Evolutionary conservation across 2,888 invertebrate species (phyloP), one percentile per base, ranked within the genome.

Genomic region (Archips crataeganus): DNA sequence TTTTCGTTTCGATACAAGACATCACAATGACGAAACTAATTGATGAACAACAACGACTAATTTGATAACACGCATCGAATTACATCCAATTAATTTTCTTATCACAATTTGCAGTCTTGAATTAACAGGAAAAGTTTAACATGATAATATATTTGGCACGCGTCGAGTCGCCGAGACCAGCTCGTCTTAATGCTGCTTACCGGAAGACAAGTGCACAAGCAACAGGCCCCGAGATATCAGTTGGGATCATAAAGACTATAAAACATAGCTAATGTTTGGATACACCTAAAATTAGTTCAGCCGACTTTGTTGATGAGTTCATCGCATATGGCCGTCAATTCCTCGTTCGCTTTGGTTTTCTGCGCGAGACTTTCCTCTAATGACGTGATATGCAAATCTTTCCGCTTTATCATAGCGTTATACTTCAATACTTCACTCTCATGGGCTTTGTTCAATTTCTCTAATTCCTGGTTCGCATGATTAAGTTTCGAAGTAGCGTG

Each of bases 311-410:
- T 95, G 84, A 99, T 98, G 75, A 99, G 96, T 93, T 99, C 99
- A 95, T 99, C 99, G 94, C 98, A 98, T 84, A 99, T 97, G 81
- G 97, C 97, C 66, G 98, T 97, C 81, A 99, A 94, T 89, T 98
- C 98, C 80, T 96, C 96, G 86, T 98, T 98, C 86, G 99, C 99
- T 88, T 97, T 97, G 1, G 96, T 96, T 93, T 98, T 99, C 87
- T 98, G 98, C 77, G 97, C 96, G 57, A 99, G 94, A 65, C 97
- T 96, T 83, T 97, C 97, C 83, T 98, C 97, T 69, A 98, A 91
- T 3, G 98, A 97, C 76, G 96, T 96, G 69, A 97, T 96, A 80
- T 97, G 97, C 79, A 99, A 95, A 85, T 99, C 99, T 80, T 98
- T 96, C 85, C 98, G 97, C 87, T 98, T 98, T 67, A 98, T 95